Base-by-base conservation (phyloP, 2,888 invertebrate species). In the Conops quadrifasciatus region DNA sequence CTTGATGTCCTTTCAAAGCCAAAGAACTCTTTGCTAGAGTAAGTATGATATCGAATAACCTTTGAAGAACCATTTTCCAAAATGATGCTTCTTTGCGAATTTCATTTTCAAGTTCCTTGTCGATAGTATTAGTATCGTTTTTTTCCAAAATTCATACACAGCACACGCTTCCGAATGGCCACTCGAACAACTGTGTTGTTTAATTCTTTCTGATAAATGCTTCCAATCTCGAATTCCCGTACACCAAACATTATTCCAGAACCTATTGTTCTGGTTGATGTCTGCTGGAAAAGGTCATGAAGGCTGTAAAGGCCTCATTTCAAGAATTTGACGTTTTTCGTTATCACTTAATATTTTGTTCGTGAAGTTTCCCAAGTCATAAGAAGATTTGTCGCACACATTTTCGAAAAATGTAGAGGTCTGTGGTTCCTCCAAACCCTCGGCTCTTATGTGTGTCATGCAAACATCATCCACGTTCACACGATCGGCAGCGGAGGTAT, bases 21-120 rank as follows among this genome's bases (percentile, higher is more conserved):
- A n/a, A 62, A 63, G 51, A 63, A n/a, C n/a, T n/a, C n/a, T n/a
- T n/a, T n/a, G n/a, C n/a, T n/a, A n/a, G n/a, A n/a, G n/a, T n/a
- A n/a, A n/a, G n/a, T n/a, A n/a, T n/a, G 53, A 63, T 70, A 63
- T 64, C 51, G 70, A 64, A 70, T 70, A 70, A 70, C 70, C 77
- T 75, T 28, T 59, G 45, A 65, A 56, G 56, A 78, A 77, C 79
- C 80, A 80, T 73, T 79, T 78, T 56, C 63, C 58, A 66, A 70
- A 70, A 64, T 64, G 45, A 66, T 65, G 64, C 65, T 70, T 70
- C 70, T 70, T 70, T 70, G 53, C 65, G 65, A 65, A 70, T 64
- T 70, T 70, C 64, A 70, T 65, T 30, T 70, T 70, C 49, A 70
- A 65, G 65, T 65, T 70, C 63, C 45, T 69, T 60, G 62, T 63